Evolutionary conservation across 2,113 vertebrate genomes (phyloP).

Genomic region (Callithrix jacchus): DNA sequence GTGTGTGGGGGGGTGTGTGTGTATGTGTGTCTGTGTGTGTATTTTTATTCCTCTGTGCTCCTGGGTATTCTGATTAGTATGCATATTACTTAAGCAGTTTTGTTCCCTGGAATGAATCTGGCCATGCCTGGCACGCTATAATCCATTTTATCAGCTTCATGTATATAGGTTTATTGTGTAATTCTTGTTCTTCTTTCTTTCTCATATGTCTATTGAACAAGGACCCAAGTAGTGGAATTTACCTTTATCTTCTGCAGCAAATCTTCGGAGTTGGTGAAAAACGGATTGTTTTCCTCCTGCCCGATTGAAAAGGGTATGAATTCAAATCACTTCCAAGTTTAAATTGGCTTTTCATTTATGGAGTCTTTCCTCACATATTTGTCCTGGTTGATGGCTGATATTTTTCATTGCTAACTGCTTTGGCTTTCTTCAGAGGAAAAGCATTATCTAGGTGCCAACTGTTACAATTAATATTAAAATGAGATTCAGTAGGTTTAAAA

Average conservation of each 20-base stretch:
- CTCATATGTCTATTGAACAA: conserved; percentile 55
- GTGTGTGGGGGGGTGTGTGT: not conserved
- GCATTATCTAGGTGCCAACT: conserved; percentile 41
- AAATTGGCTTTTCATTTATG: conserved; percentile 67
- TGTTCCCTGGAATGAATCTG: conserved; percentile 42
- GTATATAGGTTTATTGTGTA: conserved; percentile 62
- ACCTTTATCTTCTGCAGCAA: conserved; percentile 40
- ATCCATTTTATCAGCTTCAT: conserved; percentile 57
- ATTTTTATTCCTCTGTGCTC: not conserved
- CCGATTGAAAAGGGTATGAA: conserved; percentile 63
- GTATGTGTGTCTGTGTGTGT: not conserved
- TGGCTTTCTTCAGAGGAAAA: conserved; percentile 54
- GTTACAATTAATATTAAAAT: conserved; percentile 75
- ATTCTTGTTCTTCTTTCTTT: conserved; percentile 48
- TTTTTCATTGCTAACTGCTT: conserved; percentile 58
- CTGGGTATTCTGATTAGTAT: not conserved
- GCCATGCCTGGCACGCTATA: not conserved
- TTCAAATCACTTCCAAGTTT: conserved; percentile 64
- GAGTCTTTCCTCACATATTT: conserved; percentile 47
- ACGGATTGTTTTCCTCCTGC: conserved; percentile 38
- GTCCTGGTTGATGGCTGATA: conserved; percentile 32
- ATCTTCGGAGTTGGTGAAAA: conserved; percentile 40
- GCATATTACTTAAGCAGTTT: conserved; percentile 29
- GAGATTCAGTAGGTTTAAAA: conserved; percentile 46
- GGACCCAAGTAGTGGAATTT: conserved; percentile 24